Evolutionary conservation across 1,140 invertebrate species (phyloP).

Genomic region (Phocides pigmalion): DNA sequence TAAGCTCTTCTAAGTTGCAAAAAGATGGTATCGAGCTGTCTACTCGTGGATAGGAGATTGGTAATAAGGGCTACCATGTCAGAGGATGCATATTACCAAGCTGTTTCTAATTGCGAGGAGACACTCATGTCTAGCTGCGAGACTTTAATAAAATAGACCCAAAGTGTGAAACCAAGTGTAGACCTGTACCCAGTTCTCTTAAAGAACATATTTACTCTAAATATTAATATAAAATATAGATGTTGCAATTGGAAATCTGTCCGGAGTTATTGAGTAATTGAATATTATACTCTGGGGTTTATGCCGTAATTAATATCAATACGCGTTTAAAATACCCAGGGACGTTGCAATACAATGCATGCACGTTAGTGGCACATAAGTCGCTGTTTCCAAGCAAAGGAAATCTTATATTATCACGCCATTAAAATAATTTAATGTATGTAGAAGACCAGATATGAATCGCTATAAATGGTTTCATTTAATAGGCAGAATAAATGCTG

Average conservation of each 20-base stretch:
- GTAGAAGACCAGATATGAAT: neutral
- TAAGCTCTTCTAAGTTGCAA: too few relatives aligned
- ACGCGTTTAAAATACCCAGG: neutral
- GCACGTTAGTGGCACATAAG: neutral
- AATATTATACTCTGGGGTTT: neutral
- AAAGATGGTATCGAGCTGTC: too few relatives aligned
- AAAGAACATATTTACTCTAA: too few relatives aligned
- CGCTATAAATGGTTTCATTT: neutral
- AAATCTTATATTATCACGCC: neutral
- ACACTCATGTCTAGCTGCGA: too few relatives aligned
- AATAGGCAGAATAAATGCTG: neutral
- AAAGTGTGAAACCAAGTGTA: too few relatives aligned
- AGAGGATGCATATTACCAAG: too few relatives aligned
- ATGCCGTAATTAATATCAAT: neutral
- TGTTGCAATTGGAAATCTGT: neutral
- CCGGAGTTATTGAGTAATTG: neutral
- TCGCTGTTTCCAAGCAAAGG: neutral
- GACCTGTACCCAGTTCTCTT: neutral
- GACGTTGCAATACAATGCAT: neutral
- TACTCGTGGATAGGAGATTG: too few relatives aligned
- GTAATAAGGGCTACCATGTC: too few relatives aligned
- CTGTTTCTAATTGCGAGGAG: too few relatives aligned
- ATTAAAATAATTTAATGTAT: neutral
- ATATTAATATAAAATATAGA: too few relatives aligned
- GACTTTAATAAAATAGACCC: too few relatives aligned